phyloP scores from a whole-genome alignment of 2,113 vertebrate genomes.

The Dunckerocampus dactyliophorus region DNA sequence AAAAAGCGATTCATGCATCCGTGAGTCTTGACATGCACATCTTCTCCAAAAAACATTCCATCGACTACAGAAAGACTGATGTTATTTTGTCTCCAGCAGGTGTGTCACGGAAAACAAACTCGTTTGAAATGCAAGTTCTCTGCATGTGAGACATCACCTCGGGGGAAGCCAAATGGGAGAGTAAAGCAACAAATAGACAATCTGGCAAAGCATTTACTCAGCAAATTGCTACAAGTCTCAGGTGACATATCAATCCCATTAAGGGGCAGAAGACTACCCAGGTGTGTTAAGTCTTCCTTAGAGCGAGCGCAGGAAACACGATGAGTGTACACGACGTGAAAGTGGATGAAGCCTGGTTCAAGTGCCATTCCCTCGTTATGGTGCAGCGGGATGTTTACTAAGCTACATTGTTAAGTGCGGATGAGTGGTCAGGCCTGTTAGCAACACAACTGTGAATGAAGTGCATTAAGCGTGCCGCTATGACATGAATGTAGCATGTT shows the following conservation, averaged over 20 bases:
- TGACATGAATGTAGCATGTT: neutral
- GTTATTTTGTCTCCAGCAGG: slow-evolving; percentile 25
- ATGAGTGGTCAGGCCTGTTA: neutral
- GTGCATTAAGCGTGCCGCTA: neutral
- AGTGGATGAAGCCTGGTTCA: slow-evolving; percentile 3
- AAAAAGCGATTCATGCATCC: slow-evolving; percentile 12
- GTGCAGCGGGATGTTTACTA: neutral
- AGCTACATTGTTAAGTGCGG: neutral
- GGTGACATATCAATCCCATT: slow-evolving; percentile 32
- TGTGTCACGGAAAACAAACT: slow-evolving; percentile 55
- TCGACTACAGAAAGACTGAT: neutral
- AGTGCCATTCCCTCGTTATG: neutral
- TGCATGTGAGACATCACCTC: slow-evolving; percentile 42
- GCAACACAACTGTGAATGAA: neutral
- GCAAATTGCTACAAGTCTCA: slow-evolving; percentile 34
- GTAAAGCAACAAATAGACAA: slow-evolving; percentile 29
- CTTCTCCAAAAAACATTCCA: neutral
- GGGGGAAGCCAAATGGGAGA: slow-evolving; percentile 29
- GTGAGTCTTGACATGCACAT: slow-evolving; percentile 36
- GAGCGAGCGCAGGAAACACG: slow-evolving; percentile 10
- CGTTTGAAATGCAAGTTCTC: slow-evolving; percentile 51
- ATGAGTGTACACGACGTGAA: slow-evolving; percentile 11
- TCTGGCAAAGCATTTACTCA: slow-evolving; percentile 39
- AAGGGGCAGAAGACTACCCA: slow-evolving; percentile 19
- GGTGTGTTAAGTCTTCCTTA: slow-evolving; percentile 13